These are phyloP conservation scores for Pristionchus pacificus DNA, from an alignment of 1,140 invertebrate genomes.

Conservation along the genomic window DNA sequence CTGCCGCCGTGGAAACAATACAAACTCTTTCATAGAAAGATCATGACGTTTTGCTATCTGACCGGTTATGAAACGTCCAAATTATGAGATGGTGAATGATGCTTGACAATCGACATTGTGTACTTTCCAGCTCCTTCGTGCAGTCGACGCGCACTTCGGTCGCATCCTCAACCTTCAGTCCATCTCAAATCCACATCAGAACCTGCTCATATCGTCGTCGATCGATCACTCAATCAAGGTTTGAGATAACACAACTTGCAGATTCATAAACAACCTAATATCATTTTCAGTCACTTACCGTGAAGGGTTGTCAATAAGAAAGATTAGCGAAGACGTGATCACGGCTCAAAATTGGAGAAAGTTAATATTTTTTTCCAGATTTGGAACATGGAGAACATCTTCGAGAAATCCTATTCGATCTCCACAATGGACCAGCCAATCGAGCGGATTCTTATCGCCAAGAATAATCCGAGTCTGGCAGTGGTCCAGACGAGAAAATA, in stretches of 20 bases:
- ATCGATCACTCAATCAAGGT: conserved; percentile 93
- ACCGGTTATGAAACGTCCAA: no score
- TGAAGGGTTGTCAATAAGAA: no score
- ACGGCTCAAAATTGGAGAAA: background rate
- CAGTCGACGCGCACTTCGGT: conserved; percentile 91
- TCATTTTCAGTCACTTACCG: no score
- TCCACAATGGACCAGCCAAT: conserved; percentile 91
- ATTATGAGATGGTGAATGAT: no score
- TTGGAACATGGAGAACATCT: conserved; percentile 98
- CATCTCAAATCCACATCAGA: conserved; percentile 80
- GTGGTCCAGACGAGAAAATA: conserved; percentile 84
- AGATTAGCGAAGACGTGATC: no score
- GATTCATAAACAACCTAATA: no score
- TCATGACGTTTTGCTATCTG: no score
- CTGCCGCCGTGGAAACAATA: no score
- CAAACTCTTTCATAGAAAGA: no score
- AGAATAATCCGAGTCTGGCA: conserved; percentile 69
- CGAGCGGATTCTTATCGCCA: conserved; percentile 79
- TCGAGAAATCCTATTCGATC: conserved; percentile 88
- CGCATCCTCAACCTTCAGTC: conserved; percentile 85
- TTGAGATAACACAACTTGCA: no score
- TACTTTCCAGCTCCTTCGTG: conserved; percentile 77
- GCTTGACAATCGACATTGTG: no score
- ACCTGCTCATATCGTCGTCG: conserved; percentile 87
- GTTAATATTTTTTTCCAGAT: conserved; percentile 59